A percentile compares a stretch with the other conserved stretches of the same genome.
Conservation (phyloP, 2,113 vertebrate genomes). For the Lagopus leucura region DNA sequence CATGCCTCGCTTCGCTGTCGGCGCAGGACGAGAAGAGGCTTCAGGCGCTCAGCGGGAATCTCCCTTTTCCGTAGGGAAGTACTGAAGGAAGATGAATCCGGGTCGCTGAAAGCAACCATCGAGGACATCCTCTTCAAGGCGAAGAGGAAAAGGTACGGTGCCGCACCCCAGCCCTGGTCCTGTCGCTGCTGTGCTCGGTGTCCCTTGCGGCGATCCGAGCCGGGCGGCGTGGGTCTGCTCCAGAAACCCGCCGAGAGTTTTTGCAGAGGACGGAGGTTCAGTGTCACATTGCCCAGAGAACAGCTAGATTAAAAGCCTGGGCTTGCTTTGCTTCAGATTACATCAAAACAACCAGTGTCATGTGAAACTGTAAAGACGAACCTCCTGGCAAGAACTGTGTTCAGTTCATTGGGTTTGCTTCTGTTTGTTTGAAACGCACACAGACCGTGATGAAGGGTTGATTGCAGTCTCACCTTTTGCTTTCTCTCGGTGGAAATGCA, state of each 20-base stretch:
- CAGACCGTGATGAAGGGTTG: neutral
- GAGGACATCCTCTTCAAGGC: slow-evolving; percentile 96
- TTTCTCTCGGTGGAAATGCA: neutral
- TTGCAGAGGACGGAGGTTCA: neutral
- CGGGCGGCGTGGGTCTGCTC: too few species aligned
- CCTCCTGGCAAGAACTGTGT: fast-evolving
- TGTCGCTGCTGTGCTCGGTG: too few species aligned
- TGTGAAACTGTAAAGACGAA: neutral
- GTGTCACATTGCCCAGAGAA: neutral
- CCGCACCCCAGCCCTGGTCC: too few species aligned
- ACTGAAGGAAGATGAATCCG: slow-evolving; percentile 95
- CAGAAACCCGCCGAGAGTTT: too few species aligned
- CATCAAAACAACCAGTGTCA: neutral
- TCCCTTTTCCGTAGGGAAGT: slow-evolving; percentile 85
- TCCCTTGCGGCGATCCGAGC: too few species aligned
- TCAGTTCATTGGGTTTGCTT: neutral
- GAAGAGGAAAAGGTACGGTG: slow-evolving; percentile 89
- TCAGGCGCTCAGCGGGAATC: neutral
- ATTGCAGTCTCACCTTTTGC: neutral
- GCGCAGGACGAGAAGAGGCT: fast-evolving
- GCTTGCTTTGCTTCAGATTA: neutral
- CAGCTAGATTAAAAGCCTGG: neutral
- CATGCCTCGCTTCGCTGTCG: too few species aligned
- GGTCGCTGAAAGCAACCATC: slow-evolving; percentile 93
- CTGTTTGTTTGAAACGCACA: neutral